phyloP scores from a whole-genome alignment of 2,113 vertebrate genomes.

The Hippolais icterina region DNA sequence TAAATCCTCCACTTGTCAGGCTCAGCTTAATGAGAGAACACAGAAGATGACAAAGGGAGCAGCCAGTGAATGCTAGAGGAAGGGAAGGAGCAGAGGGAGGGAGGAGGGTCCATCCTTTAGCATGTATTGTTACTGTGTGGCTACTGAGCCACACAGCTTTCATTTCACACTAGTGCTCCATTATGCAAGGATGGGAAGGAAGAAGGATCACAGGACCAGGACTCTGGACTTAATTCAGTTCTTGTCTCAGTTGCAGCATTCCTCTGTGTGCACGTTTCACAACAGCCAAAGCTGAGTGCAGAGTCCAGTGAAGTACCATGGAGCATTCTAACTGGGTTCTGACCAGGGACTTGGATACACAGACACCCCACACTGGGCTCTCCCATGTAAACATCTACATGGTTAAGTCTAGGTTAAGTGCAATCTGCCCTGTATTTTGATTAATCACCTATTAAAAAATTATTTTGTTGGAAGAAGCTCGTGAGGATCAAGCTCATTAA shows the following conservation, averaged over 20 bases:
- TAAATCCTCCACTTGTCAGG: neutral
- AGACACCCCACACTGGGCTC: neutral
- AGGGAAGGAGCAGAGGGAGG: neutral
- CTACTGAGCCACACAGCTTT: neutral
- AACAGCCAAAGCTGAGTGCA: neutral
- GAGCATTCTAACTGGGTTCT: neutral
- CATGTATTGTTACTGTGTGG: neutral
- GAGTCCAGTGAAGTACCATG: fast-evolving
- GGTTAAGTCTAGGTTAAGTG: neutral
- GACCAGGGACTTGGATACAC: fast-evolving
- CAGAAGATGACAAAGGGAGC: neutral
- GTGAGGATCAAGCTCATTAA: neutral
- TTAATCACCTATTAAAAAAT: neutral
- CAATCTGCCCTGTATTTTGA: neutral
- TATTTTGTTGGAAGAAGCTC: neutral
- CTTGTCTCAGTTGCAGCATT: neutral
- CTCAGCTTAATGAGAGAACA: neutral
- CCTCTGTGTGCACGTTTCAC: neutral
- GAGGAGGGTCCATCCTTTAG: neutral
- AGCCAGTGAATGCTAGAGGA: neutral
- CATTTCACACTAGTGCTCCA: neutral
- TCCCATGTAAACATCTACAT: neutral
- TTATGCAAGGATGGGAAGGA: neutral
- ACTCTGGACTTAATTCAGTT: neutral
- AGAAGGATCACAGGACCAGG: neutral